Evolutionary conservation across 2,888 invertebrate species (phyloP).

Genomic region (Ypsolopha scabrella): DNA sequence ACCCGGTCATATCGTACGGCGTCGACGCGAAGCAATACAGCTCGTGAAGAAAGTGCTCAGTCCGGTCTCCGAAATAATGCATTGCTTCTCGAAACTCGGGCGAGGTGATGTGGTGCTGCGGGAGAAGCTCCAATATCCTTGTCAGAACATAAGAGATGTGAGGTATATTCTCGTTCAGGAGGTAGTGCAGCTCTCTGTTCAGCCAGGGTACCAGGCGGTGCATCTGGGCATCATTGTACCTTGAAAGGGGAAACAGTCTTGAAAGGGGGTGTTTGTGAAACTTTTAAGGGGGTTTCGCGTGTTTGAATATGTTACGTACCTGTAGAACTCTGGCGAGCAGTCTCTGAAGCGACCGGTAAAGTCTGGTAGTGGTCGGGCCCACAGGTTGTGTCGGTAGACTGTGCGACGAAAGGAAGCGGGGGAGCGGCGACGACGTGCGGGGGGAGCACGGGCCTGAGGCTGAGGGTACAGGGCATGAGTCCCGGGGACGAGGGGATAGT

Average conservation of each 20-base stretch:
- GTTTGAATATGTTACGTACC: slow-evolving; percentile 50
- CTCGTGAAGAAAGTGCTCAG: slow-evolving; percentile 92
- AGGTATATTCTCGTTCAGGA: slow-evolving; percentile 74
- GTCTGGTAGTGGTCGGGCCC: slow-evolving; percentile 79
- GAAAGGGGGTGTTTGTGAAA: neutral
- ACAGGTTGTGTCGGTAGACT: slow-evolving; percentile 81
- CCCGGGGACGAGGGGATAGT: slow-evolving; percentile 46
- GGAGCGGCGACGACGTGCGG: slow-evolving; percentile 34
- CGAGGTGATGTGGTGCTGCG: slow-evolving; percentile 75
- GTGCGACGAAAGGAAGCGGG: slow-evolving; percentile 72
- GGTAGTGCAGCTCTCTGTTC: slow-evolving; percentile 84
- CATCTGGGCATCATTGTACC: slow-evolving; percentile 82
- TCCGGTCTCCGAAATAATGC: slow-evolving; percentile 76
- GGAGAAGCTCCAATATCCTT: slow-evolving; percentile 77
- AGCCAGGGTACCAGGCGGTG: slow-evolving; percentile 91
- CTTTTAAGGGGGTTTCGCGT: neutral
- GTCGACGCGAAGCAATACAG: slow-evolving; percentile 88
- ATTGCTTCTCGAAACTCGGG: slow-evolving; percentile 78
- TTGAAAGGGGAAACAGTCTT: slow-evolving; percentile 21
- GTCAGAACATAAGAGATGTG: slow-evolving; percentile 76
- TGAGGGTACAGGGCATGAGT: slow-evolving; percentile 21
- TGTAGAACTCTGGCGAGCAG: slow-evolving; percentile 80
- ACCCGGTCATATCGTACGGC: slow-evolving; percentile 86
- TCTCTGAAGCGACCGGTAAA: slow-evolving; percentile 79
- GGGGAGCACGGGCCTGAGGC: slow-evolving; percentile 13